These are phyloP conservation scores for Melanotaenia trifasciata DNA, from an alignment of 2,797 vertebrate species.

Conservation along the genomic window DNA sequence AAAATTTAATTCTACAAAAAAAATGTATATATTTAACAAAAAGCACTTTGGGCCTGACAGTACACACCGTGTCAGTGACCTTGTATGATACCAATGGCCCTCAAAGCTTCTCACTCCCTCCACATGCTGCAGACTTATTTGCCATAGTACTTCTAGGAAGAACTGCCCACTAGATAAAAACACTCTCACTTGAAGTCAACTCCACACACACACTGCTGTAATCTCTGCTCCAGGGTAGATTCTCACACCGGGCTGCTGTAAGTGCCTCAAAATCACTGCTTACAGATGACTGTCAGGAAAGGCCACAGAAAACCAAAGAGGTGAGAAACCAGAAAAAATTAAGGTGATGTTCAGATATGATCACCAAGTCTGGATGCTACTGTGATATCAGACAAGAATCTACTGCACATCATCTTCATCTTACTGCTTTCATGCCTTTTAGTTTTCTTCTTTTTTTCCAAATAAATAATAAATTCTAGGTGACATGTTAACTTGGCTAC, in stretches of 20 bases:
- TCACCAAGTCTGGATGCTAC: conserved; percentile 11
- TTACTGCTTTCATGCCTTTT: conserved; percentile 3
- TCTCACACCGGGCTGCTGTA: conserved; percentile 22
- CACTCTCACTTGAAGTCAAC: conserved; percentile 31
- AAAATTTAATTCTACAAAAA: neutral
- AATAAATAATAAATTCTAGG: neutral
- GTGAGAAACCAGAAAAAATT: conserved; percentile 11
- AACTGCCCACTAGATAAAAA: conserved; percentile 39
- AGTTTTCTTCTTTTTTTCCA: neutral
- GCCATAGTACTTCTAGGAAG: conserved; percentile 16
- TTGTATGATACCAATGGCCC: conserved; percentile 14
- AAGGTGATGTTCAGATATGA: conserved; percentile 31
- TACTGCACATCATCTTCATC: conserved; percentile 6
- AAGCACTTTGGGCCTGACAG: neutral
- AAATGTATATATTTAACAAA: neutral
- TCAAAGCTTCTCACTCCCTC: conserved; percentile 9
- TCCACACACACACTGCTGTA: conserved; percentile 38
- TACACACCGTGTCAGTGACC: conserved; percentile 1
- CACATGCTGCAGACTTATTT: conserved; percentile 16
- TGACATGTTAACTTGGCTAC: neutral
- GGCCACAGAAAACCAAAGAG: conserved; percentile 33
- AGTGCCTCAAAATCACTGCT: conserved; percentile 46
- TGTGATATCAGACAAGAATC: neutral
- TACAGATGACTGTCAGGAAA: conserved; percentile 31
- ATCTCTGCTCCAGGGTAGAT: conserved; percentile 47